Evolutionary conservation across 2,113 vertebrate genomes (phyloP), one percentile per base, ranked within the genome.

Genomic region (Melospiza georgiana): DNA sequence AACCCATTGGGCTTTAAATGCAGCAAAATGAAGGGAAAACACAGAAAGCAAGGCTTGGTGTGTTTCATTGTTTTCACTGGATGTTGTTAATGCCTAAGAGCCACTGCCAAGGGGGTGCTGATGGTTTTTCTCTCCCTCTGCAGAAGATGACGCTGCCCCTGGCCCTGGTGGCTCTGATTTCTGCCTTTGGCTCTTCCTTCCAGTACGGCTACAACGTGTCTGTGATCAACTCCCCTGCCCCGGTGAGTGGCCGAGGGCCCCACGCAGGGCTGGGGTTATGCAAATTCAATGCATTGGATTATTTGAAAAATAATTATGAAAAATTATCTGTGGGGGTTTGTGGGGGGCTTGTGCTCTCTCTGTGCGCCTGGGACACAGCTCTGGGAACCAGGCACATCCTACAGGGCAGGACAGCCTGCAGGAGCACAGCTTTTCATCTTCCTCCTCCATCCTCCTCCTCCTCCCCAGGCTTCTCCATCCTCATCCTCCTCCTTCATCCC

Each of bases 171-270:
- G 97, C 98, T 0, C 97, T 99, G 68, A 74, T 99, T 12, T 98
- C 99, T 9, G 96, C 98, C 2, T 99, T 99, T n/a, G 99, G 99
- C 31, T 99, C 99, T 0, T 99, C 99, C 24, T 99, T 99, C 98
- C 99, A 99, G 96, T 99, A 99, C 1, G 99, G 99, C 15, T 99
- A 99, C 95, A 99, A 99, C 2, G 99, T 99, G 49, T 98, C 99
- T 5, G 98, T 97, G 3, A 86, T 99, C 94, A 99, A 99, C 95
- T 99, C 99, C 59, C 99, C 99, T 9, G 93, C 98, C 4, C 84
- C 66, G 92, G 99, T 99, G 98, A 88, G 98, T 92, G 58, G 23
- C 7, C 2, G 5, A 8, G 4, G 24, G 11, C 48, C 41, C 41
- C 2, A 6, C n/a, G 48, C 67, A 49, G 65, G 4, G 2, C 3